Evolutionary conservation across 2,888 invertebrate genomes (phyloP).

Genomic region (Falcaria lacertinaria): DNA sequence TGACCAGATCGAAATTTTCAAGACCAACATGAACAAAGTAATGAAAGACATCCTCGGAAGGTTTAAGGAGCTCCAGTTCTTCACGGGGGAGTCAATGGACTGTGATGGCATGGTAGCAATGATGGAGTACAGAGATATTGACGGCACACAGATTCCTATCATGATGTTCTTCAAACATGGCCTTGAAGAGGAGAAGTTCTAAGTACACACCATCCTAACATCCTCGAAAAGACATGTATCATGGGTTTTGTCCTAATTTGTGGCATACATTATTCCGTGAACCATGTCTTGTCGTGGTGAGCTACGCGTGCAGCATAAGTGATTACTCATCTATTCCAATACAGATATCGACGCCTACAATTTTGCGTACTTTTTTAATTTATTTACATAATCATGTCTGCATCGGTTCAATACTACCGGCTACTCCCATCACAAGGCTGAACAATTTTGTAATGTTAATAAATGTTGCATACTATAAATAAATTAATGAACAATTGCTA

Average conservation of each 20-base stretch:
- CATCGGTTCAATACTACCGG: constrained; percentile 46
- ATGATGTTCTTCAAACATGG: constrained; percentile 98
- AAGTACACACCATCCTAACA: constrained; percentile 38
- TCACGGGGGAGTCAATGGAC: constrained; percentile 95
- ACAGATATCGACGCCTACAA: constrained; percentile 52
- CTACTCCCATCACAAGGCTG: constrained; percentile 74
- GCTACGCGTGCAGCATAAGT: constrained; percentile 36
- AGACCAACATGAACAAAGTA: constrained; percentile 94
- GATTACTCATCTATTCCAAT: constrained; percentile 60
- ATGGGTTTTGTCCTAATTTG: background rate
- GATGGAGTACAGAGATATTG: constrained; percentile 94
- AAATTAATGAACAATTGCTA: constrained; percentile 62
- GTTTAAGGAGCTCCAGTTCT: constrained; percentile 96
- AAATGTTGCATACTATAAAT: constrained; percentile 69
- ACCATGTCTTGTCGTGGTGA: background rate
- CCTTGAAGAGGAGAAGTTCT: constrained; percentile 96
- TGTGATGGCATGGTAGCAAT: constrained; percentile 96
- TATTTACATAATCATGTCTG: constrained; percentile 71
- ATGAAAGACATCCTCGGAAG: constrained; percentile 94
- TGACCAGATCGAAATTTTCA: constrained; percentile 92
- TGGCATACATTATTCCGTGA: too few relatives aligned
- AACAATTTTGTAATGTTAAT: constrained; percentile 69
- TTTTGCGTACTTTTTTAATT: constrained; percentile 54
- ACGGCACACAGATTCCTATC: constrained; percentile 90
- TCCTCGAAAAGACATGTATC: background rate